A percentile compares a stretch with the other conserved stretches of the same genome.
Conservation (phyloP, 1,140 invertebrate genomes). For the Aricia agestis region DNA sequence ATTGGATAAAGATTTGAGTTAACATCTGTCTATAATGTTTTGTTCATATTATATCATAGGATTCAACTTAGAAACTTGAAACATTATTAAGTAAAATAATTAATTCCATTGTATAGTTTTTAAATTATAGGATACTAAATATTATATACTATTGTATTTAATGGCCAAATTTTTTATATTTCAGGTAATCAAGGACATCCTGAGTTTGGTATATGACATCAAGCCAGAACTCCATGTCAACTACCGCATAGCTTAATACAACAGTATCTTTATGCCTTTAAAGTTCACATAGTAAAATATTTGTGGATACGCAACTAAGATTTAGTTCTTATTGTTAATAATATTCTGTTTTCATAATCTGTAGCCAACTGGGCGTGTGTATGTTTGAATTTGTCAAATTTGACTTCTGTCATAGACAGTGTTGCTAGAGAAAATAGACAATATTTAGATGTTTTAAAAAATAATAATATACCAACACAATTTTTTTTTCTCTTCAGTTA, state of each 20-base stretch:
- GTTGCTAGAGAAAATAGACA: slow-evolving; percentile 4
- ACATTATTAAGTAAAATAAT: too few relatives aligned
- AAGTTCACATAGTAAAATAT: slow-evolving; percentile 41
- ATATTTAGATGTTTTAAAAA: background rate
- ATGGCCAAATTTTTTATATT: slow-evolving; percentile 33
- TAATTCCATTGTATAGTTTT: too few relatives aligned
- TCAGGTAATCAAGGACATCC: slow-evolving; percentile 88
- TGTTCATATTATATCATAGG: too few relatives aligned
- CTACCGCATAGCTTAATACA: slow-evolving; percentile 75
- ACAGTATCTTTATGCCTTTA: slow-evolving; percentile 31
- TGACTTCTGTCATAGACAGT: slow-evolving; percentile 16
- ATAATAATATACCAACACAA: background rate
- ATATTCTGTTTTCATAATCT: slow-evolving; percentile 42
- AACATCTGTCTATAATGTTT: too few relatives aligned
- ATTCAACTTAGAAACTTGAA: too few relatives aligned
- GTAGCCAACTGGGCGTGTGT: slow-evolving; percentile 40
- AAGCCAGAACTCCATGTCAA: slow-evolving; percentile 93
- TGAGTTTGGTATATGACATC: slow-evolving; percentile 91
- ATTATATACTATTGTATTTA: background rate
- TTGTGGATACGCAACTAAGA: slow-evolving; percentile 40
- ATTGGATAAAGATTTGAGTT: too few relatives aligned
- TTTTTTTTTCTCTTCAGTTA: background rate
- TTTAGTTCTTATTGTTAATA: slow-evolving; percentile 50
- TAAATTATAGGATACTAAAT: too few relatives aligned
- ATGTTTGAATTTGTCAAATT: slow-evolving; percentile 18